Percentiles rank a stretch among this genome's conserved stretches.
Evolutionary conservation across 2,113 vertebrate species (phyloP).

Genomic region (Spermophilus dauricus): DNA sequence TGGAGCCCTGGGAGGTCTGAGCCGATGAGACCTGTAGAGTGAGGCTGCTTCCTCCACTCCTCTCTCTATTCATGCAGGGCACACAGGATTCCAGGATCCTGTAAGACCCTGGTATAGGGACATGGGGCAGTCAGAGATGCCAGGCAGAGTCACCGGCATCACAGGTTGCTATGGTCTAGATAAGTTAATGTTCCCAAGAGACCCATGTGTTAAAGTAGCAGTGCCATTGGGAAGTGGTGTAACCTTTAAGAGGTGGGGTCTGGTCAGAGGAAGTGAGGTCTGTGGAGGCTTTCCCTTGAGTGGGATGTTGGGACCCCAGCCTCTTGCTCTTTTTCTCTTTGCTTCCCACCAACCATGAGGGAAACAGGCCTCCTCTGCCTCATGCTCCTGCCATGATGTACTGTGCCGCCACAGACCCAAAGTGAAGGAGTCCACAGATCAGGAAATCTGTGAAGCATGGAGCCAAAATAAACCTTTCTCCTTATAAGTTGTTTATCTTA

Average conservation of each 20-base stretch:
- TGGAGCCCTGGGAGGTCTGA: background rate
- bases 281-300: background rate
- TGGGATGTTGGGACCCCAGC: no score
- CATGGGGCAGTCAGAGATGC: background rate
- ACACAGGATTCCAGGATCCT: background rate
- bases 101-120: background rate
- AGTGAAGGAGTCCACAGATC: no score
- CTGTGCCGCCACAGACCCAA: background rate
- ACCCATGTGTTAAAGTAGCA: no score
- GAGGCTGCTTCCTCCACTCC: background rate
- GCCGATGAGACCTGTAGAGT: fast-evolving
- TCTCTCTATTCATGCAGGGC: no score
- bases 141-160: fast-evolving
- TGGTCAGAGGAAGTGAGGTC: background rate
- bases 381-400: background rate
- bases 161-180: background rate
- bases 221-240: background rate
- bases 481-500: background rate
- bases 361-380: background rate
- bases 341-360: background rate
- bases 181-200: background rate
- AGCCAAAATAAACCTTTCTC: background rate
- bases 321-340: background rate
- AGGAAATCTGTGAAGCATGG: no score
- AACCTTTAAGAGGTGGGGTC: no score